Percentiles rank a stretch among this genome's conserved stretches.
These are phyloP conservation scores for Drosophila suboccidentalis DNA, from an alignment of 2,888 invertebrate genomes.

Conservation along the genomic window DNA sequence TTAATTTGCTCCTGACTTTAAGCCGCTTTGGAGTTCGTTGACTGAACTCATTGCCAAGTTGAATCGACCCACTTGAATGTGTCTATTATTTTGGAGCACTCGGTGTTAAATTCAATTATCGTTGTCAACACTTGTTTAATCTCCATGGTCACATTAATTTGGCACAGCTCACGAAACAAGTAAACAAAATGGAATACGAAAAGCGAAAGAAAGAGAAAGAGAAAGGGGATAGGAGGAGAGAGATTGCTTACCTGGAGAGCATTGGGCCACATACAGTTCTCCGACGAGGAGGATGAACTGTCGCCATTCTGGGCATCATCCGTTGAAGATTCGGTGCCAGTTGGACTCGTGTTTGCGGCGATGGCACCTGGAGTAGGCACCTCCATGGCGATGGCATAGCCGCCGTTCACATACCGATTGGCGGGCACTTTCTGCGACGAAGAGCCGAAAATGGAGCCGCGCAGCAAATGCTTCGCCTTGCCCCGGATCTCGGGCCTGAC, in stretches of 20 bases:
- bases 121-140: slow-evolving; percentile 23
- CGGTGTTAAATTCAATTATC: slow-evolving; percentile 19
- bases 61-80: not conserved
- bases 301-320: slow-evolving; percentile 58
- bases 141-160: slow-evolving; percentile 24
- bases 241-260: slow-evolving; percentile 89
- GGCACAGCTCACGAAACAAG: slow-evolving; percentile 5
- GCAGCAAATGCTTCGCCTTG: slow-evolving; percentile 80
- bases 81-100: slow-evolving; percentile 2
- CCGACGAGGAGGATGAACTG: slow-evolving; percentile 64
- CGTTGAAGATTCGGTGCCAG: slow-evolving; percentile 37
- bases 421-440: slow-evolving; percentile 78
- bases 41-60: slow-evolving; percentile 1
- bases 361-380: slow-evolving; percentile 33
- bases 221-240: not conserved
- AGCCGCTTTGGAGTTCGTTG: slow-evolving; percentile 1
- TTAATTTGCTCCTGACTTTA: not conserved
- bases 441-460: slow-evolving; percentile 83
- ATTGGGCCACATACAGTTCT: slow-evolving; percentile 90
- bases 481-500: slow-evolving; percentile 73
- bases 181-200: slow-evolving; percentile 1
- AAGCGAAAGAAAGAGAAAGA: not conserved
- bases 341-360: slow-evolving; percentile 37
- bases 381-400: slow-evolving; percentile 57
- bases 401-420: slow-evolving; percentile 79